These are phyloP conservation scores for Anoplopoma fimbria DNA, from an alignment of 2,113 vertebrate species.

Conservation along the genomic window DNA sequence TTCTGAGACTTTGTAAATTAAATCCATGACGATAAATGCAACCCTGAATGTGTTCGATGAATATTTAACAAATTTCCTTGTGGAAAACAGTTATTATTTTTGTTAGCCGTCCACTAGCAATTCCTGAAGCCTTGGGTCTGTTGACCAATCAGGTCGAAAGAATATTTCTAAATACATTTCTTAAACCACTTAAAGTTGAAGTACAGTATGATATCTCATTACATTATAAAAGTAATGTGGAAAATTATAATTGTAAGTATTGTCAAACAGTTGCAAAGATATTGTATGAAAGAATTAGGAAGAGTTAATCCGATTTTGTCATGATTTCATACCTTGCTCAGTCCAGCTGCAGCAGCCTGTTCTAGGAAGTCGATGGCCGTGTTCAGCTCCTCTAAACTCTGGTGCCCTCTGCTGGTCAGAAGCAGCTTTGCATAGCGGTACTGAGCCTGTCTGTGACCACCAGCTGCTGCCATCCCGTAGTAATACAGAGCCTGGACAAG, in stretches of 20 bases:
- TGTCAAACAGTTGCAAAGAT: neutral
- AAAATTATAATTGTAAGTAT: neutral
- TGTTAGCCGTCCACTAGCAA: neutral
- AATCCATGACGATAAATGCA: neutral
- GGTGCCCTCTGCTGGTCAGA: constrained; percentile 77
- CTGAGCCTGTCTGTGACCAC: constrained; percentile 89
- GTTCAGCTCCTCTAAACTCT: constrained; percentile 61
- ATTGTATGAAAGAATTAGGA: neutral
- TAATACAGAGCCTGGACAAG: constrained; percentile 86
- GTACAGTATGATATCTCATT: neutral
- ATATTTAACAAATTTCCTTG: neutral
- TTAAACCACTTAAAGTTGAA: neutral
- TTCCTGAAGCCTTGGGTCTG: neutral
- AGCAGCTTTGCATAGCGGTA: constrained; percentile 90
- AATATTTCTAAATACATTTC: neutral
- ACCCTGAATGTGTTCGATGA: neutral
- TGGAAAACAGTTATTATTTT: neutral
- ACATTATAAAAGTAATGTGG: neutral
- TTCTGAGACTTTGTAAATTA: neutral
- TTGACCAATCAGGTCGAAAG: neutral
- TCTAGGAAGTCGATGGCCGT: constrained; percentile 84
- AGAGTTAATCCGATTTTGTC: neutral
- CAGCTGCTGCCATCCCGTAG: constrained; percentile 87
- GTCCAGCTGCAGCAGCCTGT: constrained; percentile 85
- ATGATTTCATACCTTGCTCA: constrained; percentile 85